These are phyloP conservation scores for Momotus momota DNA, from an alignment of 2,797 vertebrate genomes.

Conservation along the genomic window DNA sequence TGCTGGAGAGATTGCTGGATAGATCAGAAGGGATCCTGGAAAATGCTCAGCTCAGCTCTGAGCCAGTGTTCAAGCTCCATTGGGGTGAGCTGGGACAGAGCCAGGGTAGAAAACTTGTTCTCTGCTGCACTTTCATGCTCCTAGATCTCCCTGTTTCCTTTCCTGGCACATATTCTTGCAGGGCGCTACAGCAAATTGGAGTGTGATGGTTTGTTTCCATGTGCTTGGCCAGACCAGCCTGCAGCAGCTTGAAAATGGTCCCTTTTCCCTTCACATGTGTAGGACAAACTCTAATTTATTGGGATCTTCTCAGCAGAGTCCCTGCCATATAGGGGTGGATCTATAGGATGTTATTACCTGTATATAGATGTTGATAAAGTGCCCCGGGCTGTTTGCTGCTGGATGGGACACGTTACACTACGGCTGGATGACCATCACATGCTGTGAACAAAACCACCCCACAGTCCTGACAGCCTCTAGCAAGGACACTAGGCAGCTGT, in stretches of 20 bases:
- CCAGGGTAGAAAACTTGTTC: neutral
- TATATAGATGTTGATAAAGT: fast-evolving
- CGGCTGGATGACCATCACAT: neutral
- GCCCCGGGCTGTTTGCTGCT: neutral
- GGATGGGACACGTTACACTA: fast-evolving
- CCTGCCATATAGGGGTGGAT: fast-evolving
- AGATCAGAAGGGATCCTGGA: neutral
- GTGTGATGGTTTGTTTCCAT: neutral
- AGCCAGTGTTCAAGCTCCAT: neutral
- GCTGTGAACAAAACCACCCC: fast-evolving
- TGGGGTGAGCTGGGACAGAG: neutral
- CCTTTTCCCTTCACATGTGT: neutral
- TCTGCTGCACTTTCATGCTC: neutral
- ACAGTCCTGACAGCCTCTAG: neutral
- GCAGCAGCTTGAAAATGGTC: fast-evolving
- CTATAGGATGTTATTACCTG: neutral
- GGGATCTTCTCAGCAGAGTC: fast-evolving
- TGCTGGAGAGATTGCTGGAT: neutral
- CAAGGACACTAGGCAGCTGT: neutral
- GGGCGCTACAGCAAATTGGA: fast-evolving
- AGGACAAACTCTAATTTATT: neutral
- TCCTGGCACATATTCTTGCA: neutral
- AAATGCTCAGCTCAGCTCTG: neutral
- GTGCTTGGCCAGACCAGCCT: neutral
- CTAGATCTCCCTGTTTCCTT: neutral